Evolutionary conservation across 2,797 vertebrate species (phyloP), one percentile per base, ranked within the genome.

Genomic region (Phoxinus dragarum): DNA sequence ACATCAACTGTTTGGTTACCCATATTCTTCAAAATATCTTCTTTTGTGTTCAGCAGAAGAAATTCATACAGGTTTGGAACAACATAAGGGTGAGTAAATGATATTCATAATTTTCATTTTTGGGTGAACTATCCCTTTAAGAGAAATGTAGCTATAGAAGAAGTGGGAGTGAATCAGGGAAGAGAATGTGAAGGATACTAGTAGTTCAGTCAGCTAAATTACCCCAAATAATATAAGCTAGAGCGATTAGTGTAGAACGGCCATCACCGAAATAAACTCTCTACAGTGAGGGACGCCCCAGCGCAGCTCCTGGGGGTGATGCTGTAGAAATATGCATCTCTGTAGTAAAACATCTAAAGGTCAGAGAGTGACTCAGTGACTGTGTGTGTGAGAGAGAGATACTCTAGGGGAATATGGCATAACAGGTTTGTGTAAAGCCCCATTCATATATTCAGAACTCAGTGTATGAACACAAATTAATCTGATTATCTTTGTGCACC

Each of bases 311-410:
- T 67, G 31, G n/a, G 44, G 73, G 52, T 64, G 23, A 69, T 40
- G 59, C 47, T 31, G 49, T 40, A 68, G 86, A 71, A 81, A 59
- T 66, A 52, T 61, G 52, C 31, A 59, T 68, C 36, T 79, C 74
- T 56, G 42, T 52, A 68, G 59, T 87, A 72, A 83, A 81, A 54
- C 74, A 42, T 31, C 74, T 74, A 72, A 80, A 75, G 84, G 81
- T 81, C 85, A 52, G 64, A 68, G 38, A 52, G 83, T 85, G 81
- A 84, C 69, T 83, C 79, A 47, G 27, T 83, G 64, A 76, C 64
- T 71, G 72, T 76, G 27, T 68, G 12, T 77, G 49, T 36, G 11
- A 36, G 71, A 49, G 66, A 10, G 40, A 61, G 36, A 76, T 19
- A 71, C 78, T 56, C 80, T 23, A n/a, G 27, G 47, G 56, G 31